Conservation (phyloP, 2,797 vertebrate genomes). For the Cygnus olor region DNA sequence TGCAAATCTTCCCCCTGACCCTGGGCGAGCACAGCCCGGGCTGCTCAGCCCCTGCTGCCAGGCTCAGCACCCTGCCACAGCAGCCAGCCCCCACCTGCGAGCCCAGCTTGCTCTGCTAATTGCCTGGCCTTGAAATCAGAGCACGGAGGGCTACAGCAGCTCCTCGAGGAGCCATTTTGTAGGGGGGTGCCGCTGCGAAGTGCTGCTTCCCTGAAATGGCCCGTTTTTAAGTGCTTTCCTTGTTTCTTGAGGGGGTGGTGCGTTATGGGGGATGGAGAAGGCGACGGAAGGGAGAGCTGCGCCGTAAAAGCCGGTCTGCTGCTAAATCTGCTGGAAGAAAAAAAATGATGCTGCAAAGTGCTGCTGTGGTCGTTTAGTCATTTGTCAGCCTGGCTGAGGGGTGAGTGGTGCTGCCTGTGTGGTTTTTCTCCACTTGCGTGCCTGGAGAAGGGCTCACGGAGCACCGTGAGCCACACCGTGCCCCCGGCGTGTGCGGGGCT, state of each 20-base stretch:
- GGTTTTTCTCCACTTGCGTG: background rate
- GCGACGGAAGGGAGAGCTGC: slow-evolving; percentile 3
- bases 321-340: slow-evolving; percentile 9
- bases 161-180: slow-evolving; percentile 18
- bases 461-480: background rate
- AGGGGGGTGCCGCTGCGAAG: background rate
- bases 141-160: background rate
- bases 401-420: background rate
- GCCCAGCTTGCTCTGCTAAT: background rate
- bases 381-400: slow-evolving; percentile 38
- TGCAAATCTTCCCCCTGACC: background rate
- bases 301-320: slow-evolving; percentile 30
- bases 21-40: background rate
- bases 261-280: slow-evolving; percentile 5
- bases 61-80: background rate
- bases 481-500: background rate
- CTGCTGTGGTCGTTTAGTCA: slow-evolving; percentile 47
- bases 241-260: slow-evolving; percentile 32
- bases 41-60: background rate
- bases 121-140: slow-evolving; percentile 16
- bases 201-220: slow-evolving; percentile 34
- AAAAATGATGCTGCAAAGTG: slow-evolving; percentile 37
- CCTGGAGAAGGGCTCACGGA: background rate
- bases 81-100: background rate
- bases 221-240: slow-evolving; percentile 31